A percentile compares a stretch with the other conserved stretches of the same genome.
phyloP scores from a whole-genome alignment of 1,140 invertebrate species.

The Alviniconcha marisindica region DNA sequence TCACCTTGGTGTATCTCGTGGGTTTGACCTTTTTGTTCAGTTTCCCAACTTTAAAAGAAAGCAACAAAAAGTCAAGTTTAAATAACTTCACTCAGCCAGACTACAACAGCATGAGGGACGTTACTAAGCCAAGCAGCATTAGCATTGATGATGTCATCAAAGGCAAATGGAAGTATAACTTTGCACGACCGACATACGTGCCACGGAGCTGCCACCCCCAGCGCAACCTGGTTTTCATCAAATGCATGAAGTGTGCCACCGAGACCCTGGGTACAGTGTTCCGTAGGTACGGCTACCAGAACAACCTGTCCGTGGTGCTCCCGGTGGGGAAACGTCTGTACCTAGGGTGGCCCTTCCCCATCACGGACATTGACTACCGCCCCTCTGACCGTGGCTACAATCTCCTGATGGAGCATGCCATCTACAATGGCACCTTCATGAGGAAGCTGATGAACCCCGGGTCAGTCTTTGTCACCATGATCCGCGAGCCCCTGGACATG shows the following conservation, averaged over 20 bases:
- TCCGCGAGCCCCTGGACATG: conserved; percentile 66
- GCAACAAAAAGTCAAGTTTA: no score
- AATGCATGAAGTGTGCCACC: conserved; percentile 67
- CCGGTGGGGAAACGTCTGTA: conserved; percentile 56
- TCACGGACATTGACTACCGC: conserved; percentile 52
- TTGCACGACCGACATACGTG: not conserved
- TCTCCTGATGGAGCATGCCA: conserved; percentile 65
- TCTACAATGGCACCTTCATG: conserved; percentile 65
- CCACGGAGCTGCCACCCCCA: not conserved
- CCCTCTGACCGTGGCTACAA: conserved; percentile 58
- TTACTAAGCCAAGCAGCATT: not conserved
- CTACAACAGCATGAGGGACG: no score
- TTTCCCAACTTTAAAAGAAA: no score
- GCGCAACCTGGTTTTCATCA: conserved; percentile 63
- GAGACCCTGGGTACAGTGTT: conserved; percentile 59
- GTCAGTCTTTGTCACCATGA: conserved; percentile 64
- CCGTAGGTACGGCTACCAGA: conserved; percentile 52
- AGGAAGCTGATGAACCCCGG: conserved; percentile 56
- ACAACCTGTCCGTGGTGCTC: conserved; percentile 60
- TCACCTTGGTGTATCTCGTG: no score
- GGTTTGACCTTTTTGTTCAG: no score
- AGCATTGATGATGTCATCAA: conserved; percentile 10
- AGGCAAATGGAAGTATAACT: not conserved
- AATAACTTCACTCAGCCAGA: no score
- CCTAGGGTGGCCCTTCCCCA: conserved; percentile 68